These are phyloP conservation scores for Tetanocera ferruginea DNA, from an alignment of 2,888 invertebrate species.

Conservation along the genomic window DNA sequence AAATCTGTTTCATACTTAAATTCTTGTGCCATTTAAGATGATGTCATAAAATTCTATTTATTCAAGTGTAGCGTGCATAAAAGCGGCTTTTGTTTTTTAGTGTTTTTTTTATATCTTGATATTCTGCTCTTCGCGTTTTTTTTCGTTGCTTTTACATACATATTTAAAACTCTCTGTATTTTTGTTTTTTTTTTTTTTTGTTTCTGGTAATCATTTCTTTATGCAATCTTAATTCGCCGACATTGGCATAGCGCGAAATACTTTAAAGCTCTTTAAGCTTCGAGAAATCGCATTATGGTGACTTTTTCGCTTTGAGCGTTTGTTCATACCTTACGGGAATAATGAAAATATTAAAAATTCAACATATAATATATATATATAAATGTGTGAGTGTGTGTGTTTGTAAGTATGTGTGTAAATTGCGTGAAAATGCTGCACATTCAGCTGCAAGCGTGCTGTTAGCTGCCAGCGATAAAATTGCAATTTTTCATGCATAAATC, in stretches of 20 bases:
- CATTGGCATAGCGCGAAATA: background rate
- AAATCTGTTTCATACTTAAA: background rate
- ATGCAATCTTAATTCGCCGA: no score
- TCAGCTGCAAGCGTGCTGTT: background rate
- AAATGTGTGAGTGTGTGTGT: background rate
- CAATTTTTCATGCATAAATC: conserved; percentile 37
- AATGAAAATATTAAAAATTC: conserved; percentile 27
- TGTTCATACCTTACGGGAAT: background rate
- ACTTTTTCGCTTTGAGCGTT: conserved; percentile 8
- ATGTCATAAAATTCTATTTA: background rate
- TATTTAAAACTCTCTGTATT: no score
- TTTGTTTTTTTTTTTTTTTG: no score
- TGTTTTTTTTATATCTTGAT: no score
- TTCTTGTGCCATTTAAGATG: background rate
- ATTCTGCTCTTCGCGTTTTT: no score
- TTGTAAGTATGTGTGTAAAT: background rate
- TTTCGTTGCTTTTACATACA: no score
- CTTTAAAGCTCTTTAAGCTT: conserved; percentile 21
- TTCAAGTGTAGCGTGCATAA: no score
- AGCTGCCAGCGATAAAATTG: conserved; percentile 32
- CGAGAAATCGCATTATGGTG: conserved; percentile 4
- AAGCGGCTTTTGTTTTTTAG: no score
- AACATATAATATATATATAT: background rate
- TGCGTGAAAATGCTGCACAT: conserved; percentile 29
- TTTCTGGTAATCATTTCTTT: no score